Conservation (phyloP, 2,797 vertebrate species). For the Enteromius unitaeniatus region DNA sequence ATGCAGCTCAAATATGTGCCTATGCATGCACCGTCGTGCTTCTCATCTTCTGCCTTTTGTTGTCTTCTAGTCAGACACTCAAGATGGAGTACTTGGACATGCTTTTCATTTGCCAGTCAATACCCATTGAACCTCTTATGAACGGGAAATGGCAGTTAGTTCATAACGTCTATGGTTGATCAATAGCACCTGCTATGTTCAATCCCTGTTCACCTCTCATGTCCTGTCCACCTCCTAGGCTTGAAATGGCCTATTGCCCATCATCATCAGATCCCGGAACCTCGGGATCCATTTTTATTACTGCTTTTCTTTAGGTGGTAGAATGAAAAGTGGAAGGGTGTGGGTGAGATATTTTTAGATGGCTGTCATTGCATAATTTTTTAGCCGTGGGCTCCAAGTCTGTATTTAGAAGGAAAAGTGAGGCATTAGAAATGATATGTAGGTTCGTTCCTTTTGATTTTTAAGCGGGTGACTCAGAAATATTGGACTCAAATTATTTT, state of each 20-base stretch:
- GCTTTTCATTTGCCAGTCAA: slow-evolving; percentile 78
- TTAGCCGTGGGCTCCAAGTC: slow-evolving; percentile 24
- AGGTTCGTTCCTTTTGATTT: slow-evolving; percentile 36
- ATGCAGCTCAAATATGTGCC: slow-evolving; percentile 59
- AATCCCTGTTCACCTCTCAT: slow-evolving; percentile 59
- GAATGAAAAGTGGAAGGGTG: slow-evolving; percentile 6
- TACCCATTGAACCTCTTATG: slow-evolving; percentile 79
- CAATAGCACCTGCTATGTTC: slow-evolving; percentile 75
- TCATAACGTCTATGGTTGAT: slow-evolving; percentile 80
- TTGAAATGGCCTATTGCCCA: slow-evolving; percentile 48
- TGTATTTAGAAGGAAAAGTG: slow-evolving; percentile 17
- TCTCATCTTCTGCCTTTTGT: slow-evolving; percentile 34
- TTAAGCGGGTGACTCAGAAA: slow-evolving; percentile 37
- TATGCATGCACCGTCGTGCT: slow-evolving; percentile 39
- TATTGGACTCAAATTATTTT: not conserved
- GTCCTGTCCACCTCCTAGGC: slow-evolving; percentile 26
- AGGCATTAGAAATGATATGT: slow-evolving; percentile 29
- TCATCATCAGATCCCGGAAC: slow-evolving; percentile 23
- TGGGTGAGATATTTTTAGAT: slow-evolving; percentile 22
- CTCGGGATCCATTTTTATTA: slow-evolving; percentile 33
- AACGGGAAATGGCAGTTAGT: slow-evolving; percentile 81
- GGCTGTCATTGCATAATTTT: slow-evolving; percentile 31
- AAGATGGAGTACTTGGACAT: slow-evolving; percentile 70
- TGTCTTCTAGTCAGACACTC: slow-evolving; percentile 62
- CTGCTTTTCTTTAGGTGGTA: slow-evolving; percentile 13